Percentiles rank a stretch among this genome's conserved stretches.
Evolutionary conservation across 2,797 vertebrate genomes (phyloP).

Genomic region (Myotis findleyi): DNA sequence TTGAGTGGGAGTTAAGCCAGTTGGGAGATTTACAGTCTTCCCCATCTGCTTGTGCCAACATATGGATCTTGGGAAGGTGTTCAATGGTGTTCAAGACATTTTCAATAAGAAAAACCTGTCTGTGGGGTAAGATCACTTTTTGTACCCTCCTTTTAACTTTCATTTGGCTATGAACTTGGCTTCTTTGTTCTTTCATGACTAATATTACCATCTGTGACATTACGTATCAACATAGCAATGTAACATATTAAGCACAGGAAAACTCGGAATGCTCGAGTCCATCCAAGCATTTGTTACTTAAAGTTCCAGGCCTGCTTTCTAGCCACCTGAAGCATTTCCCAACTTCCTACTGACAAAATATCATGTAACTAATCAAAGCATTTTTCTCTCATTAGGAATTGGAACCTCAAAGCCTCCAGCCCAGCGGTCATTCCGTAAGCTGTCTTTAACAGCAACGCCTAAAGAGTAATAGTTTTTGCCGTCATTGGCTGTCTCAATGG

Average conservation of each 20-base stretch:
- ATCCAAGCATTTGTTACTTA: conserved; percentile 86
- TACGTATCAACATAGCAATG: conserved; percentile 91
- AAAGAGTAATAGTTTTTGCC: conserved; percentile 44
- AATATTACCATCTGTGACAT: conserved; percentile 92
- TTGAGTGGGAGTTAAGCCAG: conserved; percentile 84
- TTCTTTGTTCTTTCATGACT: conserved; percentile 91
- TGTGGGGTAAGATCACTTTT: conserved; percentile 74
- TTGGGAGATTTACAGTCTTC: conserved; percentile 83
- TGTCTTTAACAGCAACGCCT: background rate
- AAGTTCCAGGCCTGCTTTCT: conserved; percentile 81
- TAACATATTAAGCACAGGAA: conserved; percentile 89
- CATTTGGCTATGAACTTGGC: conserved; percentile 88
- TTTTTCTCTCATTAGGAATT: conserved; percentile 73
- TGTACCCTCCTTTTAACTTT: conserved; percentile 81
- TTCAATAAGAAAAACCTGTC: conserved; percentile 83
- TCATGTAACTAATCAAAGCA: conserved; percentile 75
- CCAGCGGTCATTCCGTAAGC: conserved; percentile 56
- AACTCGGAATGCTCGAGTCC: conserved; percentile 86
- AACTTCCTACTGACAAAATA: conserved; percentile 70
- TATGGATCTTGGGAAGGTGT: conserved; percentile 82
- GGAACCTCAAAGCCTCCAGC: conserved; percentile 51
- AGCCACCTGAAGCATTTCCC: conserved; percentile 85
- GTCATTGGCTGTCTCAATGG: conserved; percentile 29
- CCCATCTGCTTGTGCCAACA: conserved; percentile 78
- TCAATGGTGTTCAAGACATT: conserved; percentile 77